Evolutionary conservation across 2,797 vertebrate species (phyloP).

Genomic region (Zalophus californianus): DNA sequence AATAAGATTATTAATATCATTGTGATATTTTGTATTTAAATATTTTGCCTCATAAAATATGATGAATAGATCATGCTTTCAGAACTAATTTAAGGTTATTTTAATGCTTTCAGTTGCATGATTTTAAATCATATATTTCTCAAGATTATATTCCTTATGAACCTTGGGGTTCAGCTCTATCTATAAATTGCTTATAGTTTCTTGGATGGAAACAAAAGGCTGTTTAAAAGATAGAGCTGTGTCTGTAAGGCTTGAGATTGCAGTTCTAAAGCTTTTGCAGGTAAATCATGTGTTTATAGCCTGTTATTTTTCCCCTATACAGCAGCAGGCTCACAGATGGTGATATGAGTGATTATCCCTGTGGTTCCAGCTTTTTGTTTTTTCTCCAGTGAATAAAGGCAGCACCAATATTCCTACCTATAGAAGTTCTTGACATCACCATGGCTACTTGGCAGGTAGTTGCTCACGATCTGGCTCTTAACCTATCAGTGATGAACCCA

Average conservation of each 20-base stretch:
- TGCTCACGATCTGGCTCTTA: background rate
- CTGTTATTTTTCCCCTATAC: background rate
- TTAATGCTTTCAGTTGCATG: background rate
- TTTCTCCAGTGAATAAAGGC: background rate
- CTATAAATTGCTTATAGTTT: slow-evolving; percentile 24
- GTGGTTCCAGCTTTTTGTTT: background rate
- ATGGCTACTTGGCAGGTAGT: background rate
- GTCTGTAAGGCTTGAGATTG: slow-evolving; percentile 10
- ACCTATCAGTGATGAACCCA: background rate
- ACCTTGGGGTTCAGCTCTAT: background rate
- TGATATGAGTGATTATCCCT: background rate
- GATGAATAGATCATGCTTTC: background rate
- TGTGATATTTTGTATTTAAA: slow-evolving; percentile 31
- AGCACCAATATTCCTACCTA: background rate
- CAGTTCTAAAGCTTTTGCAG: slow-evolving; percentile 32
- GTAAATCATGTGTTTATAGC: slow-evolving; percentile 55
- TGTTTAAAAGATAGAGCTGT: slow-evolving; percentile 56
- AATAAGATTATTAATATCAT: slow-evolving; percentile 22
- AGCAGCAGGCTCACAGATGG: slow-evolving; percentile 46
- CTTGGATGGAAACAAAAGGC: slow-evolving; percentile 33
- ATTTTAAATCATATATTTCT: slow-evolving; percentile 43
- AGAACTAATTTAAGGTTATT: slow-evolving; percentile 20
- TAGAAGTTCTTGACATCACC: background rate
- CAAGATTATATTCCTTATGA: background rate
- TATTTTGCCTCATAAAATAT: slow-evolving; percentile 48